phyloP scores from a whole-genome alignment of 2,113 vertebrate genomes.

The Macrotus californicus region DNA sequence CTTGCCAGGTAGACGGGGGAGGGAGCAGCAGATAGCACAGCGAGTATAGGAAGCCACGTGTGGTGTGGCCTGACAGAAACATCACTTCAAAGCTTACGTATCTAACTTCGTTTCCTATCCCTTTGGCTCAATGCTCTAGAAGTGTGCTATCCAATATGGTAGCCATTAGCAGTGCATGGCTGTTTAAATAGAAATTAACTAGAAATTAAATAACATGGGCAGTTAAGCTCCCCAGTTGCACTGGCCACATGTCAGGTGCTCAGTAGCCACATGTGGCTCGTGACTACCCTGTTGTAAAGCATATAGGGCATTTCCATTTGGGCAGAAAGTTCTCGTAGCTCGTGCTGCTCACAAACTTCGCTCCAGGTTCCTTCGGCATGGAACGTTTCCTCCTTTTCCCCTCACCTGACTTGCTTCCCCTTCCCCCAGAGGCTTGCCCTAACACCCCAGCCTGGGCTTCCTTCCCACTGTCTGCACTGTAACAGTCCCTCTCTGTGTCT shows the following conservation, averaged over 20 bases:
- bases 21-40: not conserved
- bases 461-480: not conserved
- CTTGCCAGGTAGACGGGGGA: not conserved
- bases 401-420: not conserved
- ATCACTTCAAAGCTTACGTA: not conserved
- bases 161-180: not conserved
- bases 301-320: not conserved
- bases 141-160: not conserved
- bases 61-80: not conserved
- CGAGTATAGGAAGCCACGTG: no score
- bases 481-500: not conserved
- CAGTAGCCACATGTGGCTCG: not conserved
- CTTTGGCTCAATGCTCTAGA: not conserved
- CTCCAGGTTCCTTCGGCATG: not conserved
- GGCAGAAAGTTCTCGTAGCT: not conserved
- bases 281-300: not conserved
- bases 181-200: not conserved
- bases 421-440: not conserved
- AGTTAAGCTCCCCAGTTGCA: not conserved
- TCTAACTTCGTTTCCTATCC: not conserved
- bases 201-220: not conserved
- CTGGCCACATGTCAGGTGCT: not conserved
- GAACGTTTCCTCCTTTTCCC: not conserved
- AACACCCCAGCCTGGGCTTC: not conserved
- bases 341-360: not conserved